Percentiles rank a stretch among this genome's conserved stretches.
These are phyloP conservation scores for Carapus acus DNA, from an alignment of 2,797 vertebrate species.

Conservation along the genomic window DNA sequence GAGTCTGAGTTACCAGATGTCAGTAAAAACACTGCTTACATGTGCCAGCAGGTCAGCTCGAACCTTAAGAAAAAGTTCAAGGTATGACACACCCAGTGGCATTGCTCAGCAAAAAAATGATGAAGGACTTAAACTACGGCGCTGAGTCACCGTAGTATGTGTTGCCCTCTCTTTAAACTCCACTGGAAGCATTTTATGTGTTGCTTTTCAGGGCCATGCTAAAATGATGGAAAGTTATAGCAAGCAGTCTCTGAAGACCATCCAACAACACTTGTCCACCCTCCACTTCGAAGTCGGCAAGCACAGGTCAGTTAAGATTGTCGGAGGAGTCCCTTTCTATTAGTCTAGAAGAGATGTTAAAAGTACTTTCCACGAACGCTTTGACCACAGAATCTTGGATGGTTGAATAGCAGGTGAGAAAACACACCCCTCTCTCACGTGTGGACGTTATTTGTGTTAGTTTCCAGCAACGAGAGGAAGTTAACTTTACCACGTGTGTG, in stretches of 20 bases:
- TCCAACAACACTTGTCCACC: conserved; percentile 75
- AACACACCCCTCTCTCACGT: too few relatives aligned
- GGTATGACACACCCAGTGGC: conserved; percentile 54
- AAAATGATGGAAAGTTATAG: conserved; percentile 79
- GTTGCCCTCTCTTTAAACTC: not conserved
- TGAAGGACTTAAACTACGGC: not conserved
- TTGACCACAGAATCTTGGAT: too few relatives aligned
- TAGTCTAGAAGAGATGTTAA: not conserved
- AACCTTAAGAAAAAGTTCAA: conserved; percentile 80
- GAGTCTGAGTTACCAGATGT: conserved; percentile 61
- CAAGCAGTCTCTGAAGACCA: conserved; percentile 76
- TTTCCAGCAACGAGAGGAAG: too few relatives aligned
- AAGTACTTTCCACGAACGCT: too few relatives aligned
- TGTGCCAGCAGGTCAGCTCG: conserved; percentile 76
- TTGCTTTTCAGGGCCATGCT: conserved; percentile 69
- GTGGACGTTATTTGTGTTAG: too few relatives aligned
- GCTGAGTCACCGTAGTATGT: not conserved
- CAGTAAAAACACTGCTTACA: conserved; percentile 44
- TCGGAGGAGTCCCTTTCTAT: not conserved
- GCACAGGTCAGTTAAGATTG: conserved; percentile 72
- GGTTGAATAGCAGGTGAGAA: too few relatives aligned
- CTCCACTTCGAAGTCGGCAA: conserved; percentile 72
- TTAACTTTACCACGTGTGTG: too few relatives aligned
- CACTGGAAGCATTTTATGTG: conserved; percentile 8
- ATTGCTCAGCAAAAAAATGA: not conserved